Evolutionary conservation across 1,140 invertebrate genomes (phyloP), one percentile per base, ranked within the genome.

Genomic region (Pseudomyrmex flavicornis): DNA sequence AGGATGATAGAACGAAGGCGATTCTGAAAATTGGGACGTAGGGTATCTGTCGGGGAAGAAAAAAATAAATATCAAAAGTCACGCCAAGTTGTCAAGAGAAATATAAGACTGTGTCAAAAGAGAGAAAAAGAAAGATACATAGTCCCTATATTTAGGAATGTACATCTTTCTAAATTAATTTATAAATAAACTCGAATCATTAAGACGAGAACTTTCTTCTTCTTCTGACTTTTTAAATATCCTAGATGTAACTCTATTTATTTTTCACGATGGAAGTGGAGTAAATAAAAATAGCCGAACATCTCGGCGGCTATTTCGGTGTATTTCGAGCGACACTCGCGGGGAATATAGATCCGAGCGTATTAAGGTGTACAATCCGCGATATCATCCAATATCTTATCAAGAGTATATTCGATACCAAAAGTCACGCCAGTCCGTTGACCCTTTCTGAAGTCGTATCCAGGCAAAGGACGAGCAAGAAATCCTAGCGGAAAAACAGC

Each of bases 1-100:
- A 48, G 65, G 44, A 70, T 59, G 68, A 82, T 86, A 72, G 79
- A 56, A 85, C 58, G 61, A 80, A 85, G 72, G 69, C 82, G 82
- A 87, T 87, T 85, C 90, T 92, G 91, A 77, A 91, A 91, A 90
- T 92, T 91, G 89, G 87, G 88, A 88, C 90, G 91, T 86, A 66
- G 75, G 72, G 73, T 72, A 59, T 52, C 65, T 70, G 65, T 48
- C 20, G 65, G 20, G 35, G 48, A 26, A 48, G 20, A 58, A 70
- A 26, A 9, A 61, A 80, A 80, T 70, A 70, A 7, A 61, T 70
- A 79, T 79, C 35, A 48, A 70, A 79, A 79, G 65, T 68, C 62
- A 68, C 22, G 74, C 62, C n/a, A 48, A 54, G 48, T 58, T 72
- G 44, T 61, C 59, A 26, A 59, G 76, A 44, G 46, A 72, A 17